These are phyloP conservation scores for Microcebus lehilahytsara DNA, from an alignment of 2,113 vertebrate genomes.

Conservation along the genomic window DNA sequence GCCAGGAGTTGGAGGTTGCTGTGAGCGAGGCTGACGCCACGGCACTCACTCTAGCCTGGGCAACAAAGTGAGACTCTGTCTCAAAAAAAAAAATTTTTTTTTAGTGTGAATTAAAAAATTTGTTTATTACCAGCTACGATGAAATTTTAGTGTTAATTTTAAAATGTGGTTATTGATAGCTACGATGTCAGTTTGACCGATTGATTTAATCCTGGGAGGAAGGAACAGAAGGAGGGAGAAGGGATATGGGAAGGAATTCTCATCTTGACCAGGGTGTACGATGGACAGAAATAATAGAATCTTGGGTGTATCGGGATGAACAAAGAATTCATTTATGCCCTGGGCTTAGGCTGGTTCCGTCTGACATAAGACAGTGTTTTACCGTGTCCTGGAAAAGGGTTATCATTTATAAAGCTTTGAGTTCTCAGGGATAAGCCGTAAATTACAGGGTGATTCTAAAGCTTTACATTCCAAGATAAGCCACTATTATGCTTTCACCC, in stretches of 20 bases:
- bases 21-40: no score
- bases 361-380: background rate
- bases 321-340: background rate
- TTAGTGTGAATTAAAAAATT: background rate
- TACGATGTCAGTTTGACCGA: background rate
- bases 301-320: background rate
- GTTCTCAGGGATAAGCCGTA: slow-evolving; percentile 54
- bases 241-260: background rate
- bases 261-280: background rate
- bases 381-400: background rate
- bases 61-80: no score
- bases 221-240: background rate
- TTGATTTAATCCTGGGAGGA: background rate
- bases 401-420: slow-evolving; percentile 50
- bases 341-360: background rate
- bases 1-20: no score
- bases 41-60: no score
- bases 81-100: no score
- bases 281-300: background rate
- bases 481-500: background rate
- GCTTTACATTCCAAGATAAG: slow-evolving; percentile 30
- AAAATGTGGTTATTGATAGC: background rate
- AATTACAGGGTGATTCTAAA: slow-evolving; percentile 50
- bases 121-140: background rate
- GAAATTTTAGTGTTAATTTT: background rate